phyloP scores from a whole-genome alignment of 2,888 invertebrate genomes.

The Polydrusus cervinus region DNA sequence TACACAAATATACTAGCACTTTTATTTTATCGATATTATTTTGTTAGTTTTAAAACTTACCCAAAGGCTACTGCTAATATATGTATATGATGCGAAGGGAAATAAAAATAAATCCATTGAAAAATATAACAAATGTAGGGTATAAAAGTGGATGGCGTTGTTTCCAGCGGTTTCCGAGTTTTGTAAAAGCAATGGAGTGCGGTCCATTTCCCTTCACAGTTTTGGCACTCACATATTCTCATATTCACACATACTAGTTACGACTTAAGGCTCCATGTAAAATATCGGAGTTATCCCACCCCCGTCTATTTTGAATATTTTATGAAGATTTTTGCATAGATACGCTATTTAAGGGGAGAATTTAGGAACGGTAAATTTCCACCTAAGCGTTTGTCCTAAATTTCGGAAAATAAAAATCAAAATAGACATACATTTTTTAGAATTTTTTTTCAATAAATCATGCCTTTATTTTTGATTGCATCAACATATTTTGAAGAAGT shows the following conservation, averaged over 20 bases:
- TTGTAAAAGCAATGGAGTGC: constrained; percentile 69
- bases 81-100: constrained; percentile 60
- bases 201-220: constrained; percentile 70
- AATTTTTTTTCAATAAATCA: not conserved
- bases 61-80: constrained; percentile 38
- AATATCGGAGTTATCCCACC: constrained; percentile 49
- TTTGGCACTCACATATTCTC: constrained; percentile 68
- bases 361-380: no score
- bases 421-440: not conserved
- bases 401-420: no score
- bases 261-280: constrained; percentile 53
- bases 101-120: constrained; percentile 68
- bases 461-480: no score
- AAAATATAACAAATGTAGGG: constrained; percentile 69
- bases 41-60: constrained; percentile 8
- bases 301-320: constrained; percentile 53
- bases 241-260: constrained; percentile 66
- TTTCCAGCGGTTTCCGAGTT: constrained; percentile 67
- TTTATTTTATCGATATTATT: no score
- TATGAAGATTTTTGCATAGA: constrained; percentile 33
- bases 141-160: constrained; percentile 68
- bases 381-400: no score
- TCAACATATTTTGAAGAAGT: no score
- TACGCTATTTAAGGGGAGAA: constrained; percentile 9
- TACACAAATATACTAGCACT: no score